Conservation (phyloP, 2,888 invertebrate genomes). For the Drosophila meridiana region DNA sequence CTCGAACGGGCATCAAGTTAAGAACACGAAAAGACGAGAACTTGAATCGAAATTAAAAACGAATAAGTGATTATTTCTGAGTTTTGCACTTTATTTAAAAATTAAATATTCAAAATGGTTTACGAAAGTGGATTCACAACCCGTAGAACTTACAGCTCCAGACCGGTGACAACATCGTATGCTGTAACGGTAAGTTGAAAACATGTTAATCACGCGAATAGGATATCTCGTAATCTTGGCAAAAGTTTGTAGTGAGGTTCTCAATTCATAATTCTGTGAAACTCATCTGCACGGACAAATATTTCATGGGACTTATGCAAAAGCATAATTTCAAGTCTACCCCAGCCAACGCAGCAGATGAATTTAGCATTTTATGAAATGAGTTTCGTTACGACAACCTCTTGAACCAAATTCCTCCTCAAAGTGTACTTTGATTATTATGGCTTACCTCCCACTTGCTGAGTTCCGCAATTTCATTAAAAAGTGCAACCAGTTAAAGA, state of each 20-base stretch:
- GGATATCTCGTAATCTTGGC: conserved; percentile 8
- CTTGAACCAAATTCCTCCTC: background rate
- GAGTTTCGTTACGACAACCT: conserved; percentile 2
- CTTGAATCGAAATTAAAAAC: conserved; percentile 65
- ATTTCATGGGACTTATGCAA: background rate
- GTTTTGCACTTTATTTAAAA: conserved; percentile 38
- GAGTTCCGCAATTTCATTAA: conserved; percentile 55
- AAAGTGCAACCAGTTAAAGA: conserved; percentile 60
- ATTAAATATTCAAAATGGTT: conserved; percentile 88
- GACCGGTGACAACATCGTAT: conserved; percentile 90
- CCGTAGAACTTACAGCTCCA: conserved; percentile 91
- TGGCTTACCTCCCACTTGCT: conserved; percentile 83
- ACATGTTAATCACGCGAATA: conserved; percentile 13
- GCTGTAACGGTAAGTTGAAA: conserved; percentile 91
- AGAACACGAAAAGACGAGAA: conserved; percentile 78
- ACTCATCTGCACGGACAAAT: conserved; percentile 44
- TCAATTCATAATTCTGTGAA: conserved; percentile 61
- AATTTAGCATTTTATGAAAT: conserved; percentile 24
- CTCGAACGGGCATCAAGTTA: conserved; percentile 85
- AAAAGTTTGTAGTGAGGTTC: conserved; percentile 70
- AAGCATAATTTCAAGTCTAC: background rate
- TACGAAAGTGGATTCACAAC: conserved; percentile 97
- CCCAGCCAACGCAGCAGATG: conserved; percentile 34
- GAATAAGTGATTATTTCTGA: conserved; percentile 58
- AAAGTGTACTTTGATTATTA: conserved; percentile 36